Percentiles rank a stretch among this genome's conserved stretches.
Evolutionary conservation across 2,888 invertebrate genomes (phyloP).

Genomic region (Tenthredo notha): DNA sequence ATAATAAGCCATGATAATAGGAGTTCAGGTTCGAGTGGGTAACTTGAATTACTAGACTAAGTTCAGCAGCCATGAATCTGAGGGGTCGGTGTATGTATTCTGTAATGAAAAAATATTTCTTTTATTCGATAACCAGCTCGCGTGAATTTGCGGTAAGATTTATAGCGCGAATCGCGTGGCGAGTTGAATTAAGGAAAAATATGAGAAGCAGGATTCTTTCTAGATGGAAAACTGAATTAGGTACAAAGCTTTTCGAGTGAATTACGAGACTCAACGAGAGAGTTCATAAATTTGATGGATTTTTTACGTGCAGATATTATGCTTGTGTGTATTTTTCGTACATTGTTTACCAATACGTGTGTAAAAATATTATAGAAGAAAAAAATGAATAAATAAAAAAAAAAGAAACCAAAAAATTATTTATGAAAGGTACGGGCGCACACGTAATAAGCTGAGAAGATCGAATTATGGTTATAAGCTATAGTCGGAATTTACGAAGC

Average conservation of each 20-base stretch:
- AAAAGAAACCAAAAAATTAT: not conserved
- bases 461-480: not conserved
- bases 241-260: conserved; percentile 6
- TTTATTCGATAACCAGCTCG: not conserved
- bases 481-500: conserved; percentile 25
- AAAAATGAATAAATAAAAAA: not conserved
- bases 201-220: not conserved
- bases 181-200: not conserved
- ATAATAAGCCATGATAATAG: conserved; percentile 41
- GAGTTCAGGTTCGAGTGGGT: not conserved
- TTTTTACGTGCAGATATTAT: not conserved
- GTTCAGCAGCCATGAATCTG: not conserved
- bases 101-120: not conserved
- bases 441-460: not conserved
- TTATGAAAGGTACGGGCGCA: not conserved
- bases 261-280: not conserved
- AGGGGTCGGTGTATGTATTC: not conserved
- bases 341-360: not conserved
- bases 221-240: conserved; percentile 28
- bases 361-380: not conserved
- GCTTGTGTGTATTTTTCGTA: not conserved
- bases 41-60: not conserved
- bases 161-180: not conserved
- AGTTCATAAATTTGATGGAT: conserved; percentile 33
- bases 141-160: not conserved